phyloP scores from a whole-genome alignment of 1,140 invertebrate genomes.

The Heterodera schachtii region DNA sequence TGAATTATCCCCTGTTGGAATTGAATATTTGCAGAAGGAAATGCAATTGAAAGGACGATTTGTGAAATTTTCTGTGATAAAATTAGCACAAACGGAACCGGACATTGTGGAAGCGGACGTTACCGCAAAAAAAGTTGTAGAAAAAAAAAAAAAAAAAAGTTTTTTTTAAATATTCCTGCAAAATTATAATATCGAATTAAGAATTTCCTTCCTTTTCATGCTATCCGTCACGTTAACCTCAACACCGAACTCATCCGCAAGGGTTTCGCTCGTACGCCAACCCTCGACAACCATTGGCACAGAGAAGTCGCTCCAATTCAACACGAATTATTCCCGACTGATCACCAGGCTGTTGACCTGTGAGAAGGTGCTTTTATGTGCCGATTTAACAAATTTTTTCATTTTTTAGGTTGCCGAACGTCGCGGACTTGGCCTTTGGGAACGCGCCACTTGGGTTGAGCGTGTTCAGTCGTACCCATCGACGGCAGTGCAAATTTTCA shows the following conservation, averaged over 20 bases:
- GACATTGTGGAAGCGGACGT: slow-evolving; percentile 49
- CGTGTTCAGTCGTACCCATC: slow-evolving; percentile 53
- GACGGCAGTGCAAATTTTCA: slow-evolving; percentile 52
- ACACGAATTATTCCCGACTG: slow-evolving; percentile 60
- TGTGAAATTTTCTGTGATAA: slow-evolving; percentile 58
- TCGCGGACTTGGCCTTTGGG: slow-evolving; percentile 62
- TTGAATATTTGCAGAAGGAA: slow-evolving; percentile 58
- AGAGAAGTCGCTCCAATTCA: slow-evolving; percentile 56
- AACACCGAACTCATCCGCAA: slow-evolving; percentile 61
- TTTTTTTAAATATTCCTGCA: background rate
- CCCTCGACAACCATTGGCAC: slow-evolving; percentile 54
- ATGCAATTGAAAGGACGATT: slow-evolving; percentile 51
- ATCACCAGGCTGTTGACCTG: slow-evolving; percentile 57
- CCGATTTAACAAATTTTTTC: background rate
- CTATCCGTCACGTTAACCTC: slow-evolving; percentile 50
- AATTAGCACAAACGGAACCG: slow-evolving; percentile 44
- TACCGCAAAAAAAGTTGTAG: slow-evolving; percentile 47
- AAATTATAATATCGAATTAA: background rate
- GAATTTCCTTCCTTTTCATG: slow-evolving; percentile 20
- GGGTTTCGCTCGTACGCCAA: slow-evolving; percentile 58
- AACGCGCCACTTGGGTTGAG: slow-evolving; percentile 60
- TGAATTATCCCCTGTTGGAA: slow-evolving; percentile 57
- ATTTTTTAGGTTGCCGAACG: slow-evolving; percentile 52
- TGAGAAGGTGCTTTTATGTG: slow-evolving; percentile 48
- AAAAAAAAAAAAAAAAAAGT: background rate